Base-by-base conservation (phyloP, 2,888 invertebrate species). In the Lithophane semibrunnea region DNA sequence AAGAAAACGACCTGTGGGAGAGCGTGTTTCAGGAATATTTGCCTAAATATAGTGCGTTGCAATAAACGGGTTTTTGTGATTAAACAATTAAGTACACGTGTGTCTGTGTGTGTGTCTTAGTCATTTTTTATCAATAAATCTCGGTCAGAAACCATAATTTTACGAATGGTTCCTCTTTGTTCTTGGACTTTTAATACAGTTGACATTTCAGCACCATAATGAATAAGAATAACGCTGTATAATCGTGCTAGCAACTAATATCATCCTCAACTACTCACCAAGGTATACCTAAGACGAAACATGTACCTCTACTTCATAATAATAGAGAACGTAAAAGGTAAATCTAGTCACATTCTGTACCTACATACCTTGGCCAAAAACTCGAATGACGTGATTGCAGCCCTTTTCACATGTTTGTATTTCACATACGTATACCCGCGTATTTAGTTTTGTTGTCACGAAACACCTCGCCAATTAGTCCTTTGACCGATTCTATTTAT, bases 1-100 rank as follows among this genome's bases (percentile, higher is more conserved):
- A 92, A 73, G 91, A 93, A 4, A 79, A 92, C 0, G 83, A 90
- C 1, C 89, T 93, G 29, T 94, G 94, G 93, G 92, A 94, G 61
- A 79, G 74, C 1, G 85, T 93, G 29, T 91, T 88, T 73, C 88
- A 85, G 29, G 81, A 92, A 77, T 91, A 91, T 73, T 85, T 90
- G 9, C 92, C 92, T 1, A 83, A 87, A 72, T 91, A 83, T 76
- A 82, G 83, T 42, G 4, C 56, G 0, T 13, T n/a, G 24, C 13
- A 69, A 56, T 81, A 72, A 68, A 74, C 13, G 3, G 0, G 7
- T 13, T 64, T 3, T 49, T 61, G 3, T 60, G 37, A n/a, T 76
- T 78, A 49, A 21, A 29, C 60, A 3, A 60, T 58, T 37, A 37
- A 37, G 29, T 29, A 29, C 29, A 37, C 37, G 37, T 37, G 37